Base-by-base conservation (phyloP, 1,140 invertebrate species). In the Magallana gigas region DNA sequence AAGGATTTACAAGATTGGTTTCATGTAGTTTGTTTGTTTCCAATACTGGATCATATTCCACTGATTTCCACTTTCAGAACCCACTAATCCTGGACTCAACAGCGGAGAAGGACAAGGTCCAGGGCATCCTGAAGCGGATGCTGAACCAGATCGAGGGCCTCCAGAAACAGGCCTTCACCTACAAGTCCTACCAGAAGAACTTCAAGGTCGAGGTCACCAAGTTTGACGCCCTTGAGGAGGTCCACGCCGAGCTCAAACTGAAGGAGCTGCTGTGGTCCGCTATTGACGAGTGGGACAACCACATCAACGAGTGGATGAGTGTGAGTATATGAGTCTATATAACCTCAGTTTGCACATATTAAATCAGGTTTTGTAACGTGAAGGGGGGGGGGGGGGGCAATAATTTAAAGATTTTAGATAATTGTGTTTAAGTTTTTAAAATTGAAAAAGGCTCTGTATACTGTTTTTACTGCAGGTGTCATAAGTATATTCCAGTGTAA, bases 231-330 rank as follows among this genome's bases (percentile, higher is more conserved):
- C 94, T 98, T 71, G 97, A 98, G 87, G 96, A 97, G 92, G 96
- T 97, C 0, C 96, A 96, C 88, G 96, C 96, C 86, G 97, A 98
- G 90, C 96, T 98, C 1, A 97, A 97, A 91, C 93, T 98, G 48
- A 96, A 97, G 64, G 96, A 96, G 92, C 95, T 97, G 62, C 94
- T 98, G 0, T 98, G 97, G 97, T 96, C 97, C 62, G 97, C 96
- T 62, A 94, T 97, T 1, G 96, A 96, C 57, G 96, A 96, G 57
- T 98, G 97, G 97, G 96, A 96, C 8, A 92, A 93, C 88, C 93
- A 95, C 8, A 84, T 97, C 8, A 91, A 94, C 5, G 94, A 96
- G 71, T 97, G 97, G 36, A 48, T 48, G 36, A 48, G 36, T 48
- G 36, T 48, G 1, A 48, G 36, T 48, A 48, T 23, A 23, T 23